phyloP scores from a whole-genome alignment of 2,888 invertebrate genomes.

The Cheiracanthium punctorium region DNA sequence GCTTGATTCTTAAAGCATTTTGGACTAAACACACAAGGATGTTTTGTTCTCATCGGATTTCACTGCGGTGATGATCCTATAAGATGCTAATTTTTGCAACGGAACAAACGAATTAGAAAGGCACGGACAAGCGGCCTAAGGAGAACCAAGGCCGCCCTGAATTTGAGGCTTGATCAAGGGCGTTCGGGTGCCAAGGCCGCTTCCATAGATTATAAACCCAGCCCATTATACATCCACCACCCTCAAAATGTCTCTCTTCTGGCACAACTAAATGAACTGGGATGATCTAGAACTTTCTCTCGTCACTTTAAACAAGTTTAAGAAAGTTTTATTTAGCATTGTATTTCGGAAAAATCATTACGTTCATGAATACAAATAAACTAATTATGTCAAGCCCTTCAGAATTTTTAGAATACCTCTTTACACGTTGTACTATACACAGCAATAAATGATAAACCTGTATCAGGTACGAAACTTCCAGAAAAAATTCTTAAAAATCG shows the following conservation, averaged over 20 bases:
- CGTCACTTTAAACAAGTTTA: too few relatives aligned
- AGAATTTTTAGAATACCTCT: too few relatives aligned
- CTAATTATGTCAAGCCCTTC: too few relatives aligned
- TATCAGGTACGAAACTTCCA: too few relatives aligned
- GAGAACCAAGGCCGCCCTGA: not conserved
- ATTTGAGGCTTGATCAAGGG: not conserved
- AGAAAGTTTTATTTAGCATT: too few relatives aligned
- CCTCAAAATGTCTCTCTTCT: not conserved
- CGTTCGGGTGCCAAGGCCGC: not conserved
- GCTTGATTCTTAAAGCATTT: not conserved
- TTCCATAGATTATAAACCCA: not conserved
- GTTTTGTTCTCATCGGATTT: not conserved
- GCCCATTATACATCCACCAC: conserved; percentile 6
- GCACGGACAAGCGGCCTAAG: not conserved
- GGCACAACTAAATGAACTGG: not conserved
- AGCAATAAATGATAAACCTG: too few relatives aligned
- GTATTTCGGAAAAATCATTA: too few relatives aligned
- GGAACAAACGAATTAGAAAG: not conserved
- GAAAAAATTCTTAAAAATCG: too few relatives aligned
- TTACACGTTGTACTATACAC: too few relatives aligned
- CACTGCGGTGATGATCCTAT: not conserved
- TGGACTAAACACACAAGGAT: not conserved
- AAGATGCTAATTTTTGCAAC: too few relatives aligned
- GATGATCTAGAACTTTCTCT: not conserved
- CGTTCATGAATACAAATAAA: too few relatives aligned